phyloP scores from a whole-genome alignment of 2,797 vertebrate genomes.

The Cacajao melanocephalus region DNA sequence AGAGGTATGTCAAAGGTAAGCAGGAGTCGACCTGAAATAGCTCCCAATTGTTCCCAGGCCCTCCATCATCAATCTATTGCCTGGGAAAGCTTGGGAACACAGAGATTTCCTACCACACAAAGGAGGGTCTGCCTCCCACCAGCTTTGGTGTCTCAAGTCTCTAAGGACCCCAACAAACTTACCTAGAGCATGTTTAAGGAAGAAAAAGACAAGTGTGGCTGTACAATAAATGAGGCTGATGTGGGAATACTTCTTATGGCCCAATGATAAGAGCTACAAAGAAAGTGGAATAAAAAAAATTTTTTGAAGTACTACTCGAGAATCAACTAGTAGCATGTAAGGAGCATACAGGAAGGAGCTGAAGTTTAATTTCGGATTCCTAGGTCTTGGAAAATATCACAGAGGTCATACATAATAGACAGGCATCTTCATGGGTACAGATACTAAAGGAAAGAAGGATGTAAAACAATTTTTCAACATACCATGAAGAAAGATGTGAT shows the following conservation, averaged over 20 bases:
- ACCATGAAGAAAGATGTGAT: neutral
- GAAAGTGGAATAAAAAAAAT: neutral
- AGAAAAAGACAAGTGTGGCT: neutral
- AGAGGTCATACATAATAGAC: neutral
- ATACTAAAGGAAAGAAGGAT: neutral
- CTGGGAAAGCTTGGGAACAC: neutral
- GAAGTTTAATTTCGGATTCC: neutral
- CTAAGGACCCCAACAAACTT: neutral
- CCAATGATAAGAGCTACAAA: neutral
- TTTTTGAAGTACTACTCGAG: neutral
- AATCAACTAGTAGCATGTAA: neutral
- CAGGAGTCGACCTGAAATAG: neutral
- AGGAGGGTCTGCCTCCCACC: no score
- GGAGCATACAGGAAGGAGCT: neutral
- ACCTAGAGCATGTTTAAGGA: neutral
- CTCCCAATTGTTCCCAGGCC: neutral
- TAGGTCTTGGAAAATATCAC: neutral
- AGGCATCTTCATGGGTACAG: neutral
- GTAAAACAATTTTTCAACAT: neutral
- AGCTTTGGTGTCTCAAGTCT: neutral
- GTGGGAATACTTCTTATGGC: neutral
- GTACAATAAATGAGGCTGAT: neutral
- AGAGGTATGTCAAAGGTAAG: neutral
- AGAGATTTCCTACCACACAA: neutral
- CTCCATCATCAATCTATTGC: neutral